Percentiles rank a stretch among this genome's conserved stretches.
phyloP scores from a whole-genome alignment of 2,797 vertebrate species.

The Notolabrus celidotus region DNA sequence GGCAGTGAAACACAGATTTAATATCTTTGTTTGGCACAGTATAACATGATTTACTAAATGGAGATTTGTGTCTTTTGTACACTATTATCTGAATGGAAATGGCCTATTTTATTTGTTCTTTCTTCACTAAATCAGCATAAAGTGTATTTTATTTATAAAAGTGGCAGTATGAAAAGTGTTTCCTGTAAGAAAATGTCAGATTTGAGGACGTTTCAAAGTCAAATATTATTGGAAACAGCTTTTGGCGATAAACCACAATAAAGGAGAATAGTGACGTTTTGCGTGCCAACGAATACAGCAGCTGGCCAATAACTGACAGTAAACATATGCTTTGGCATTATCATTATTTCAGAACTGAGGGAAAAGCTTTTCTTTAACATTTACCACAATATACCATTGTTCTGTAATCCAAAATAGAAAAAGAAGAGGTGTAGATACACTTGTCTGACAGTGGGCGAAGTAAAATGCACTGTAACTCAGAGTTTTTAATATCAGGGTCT shows the following conservation, averaged over 20 bases:
- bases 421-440: slow-evolving; percentile 26
- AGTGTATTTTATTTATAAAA: neutral
- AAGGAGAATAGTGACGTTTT: slow-evolving; percentile 19
- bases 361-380: slow-evolving; percentile 18
- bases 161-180: neutral
- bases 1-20: slow-evolving; percentile 32
- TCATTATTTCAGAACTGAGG: slow-evolving; percentile 15
- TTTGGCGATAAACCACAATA: neutral
- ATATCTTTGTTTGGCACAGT: slow-evolving; percentile 42
- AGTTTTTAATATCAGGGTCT: neutral
- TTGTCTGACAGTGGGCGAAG: neutral
- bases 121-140: slow-evolving; percentile 20
- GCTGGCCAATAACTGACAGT: slow-evolving; percentile 17
- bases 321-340: slow-evolving; percentile 23
- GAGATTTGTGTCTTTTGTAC: slow-evolving; percentile 15
- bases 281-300: slow-evolving; percentile 10
- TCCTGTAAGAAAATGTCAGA: neutral
- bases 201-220: slow-evolving; percentile 11
- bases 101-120: slow-evolving; percentile 13
- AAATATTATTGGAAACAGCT: slow-evolving; percentile 7
- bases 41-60: slow-evolving; percentile 5
- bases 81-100: slow-evolving; percentile 14
- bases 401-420: slow-evolving; percentile 31
- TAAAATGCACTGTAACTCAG: neutral
- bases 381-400: slow-evolving; percentile 13